Evolutionary conservation across 2,113 vertebrate genomes (phyloP), one percentile per base, ranked within the genome.

Genomic region (Polypterus bichir): DNA sequence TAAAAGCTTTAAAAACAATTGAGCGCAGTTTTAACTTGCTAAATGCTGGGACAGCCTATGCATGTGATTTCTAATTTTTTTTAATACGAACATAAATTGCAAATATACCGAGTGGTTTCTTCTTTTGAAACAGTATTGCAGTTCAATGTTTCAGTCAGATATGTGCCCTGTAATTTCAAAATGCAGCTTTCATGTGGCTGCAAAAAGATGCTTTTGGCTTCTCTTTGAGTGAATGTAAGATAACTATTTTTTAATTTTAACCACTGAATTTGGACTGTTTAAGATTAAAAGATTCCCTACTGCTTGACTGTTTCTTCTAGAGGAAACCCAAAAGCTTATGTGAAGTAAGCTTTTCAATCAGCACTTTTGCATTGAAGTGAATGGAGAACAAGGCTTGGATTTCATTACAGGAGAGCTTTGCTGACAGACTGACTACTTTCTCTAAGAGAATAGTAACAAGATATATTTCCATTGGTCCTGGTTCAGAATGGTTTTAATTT

Each of bases 291-390:
- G 49, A 51, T 9, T 51, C 49, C 49, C 49, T 9, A 51, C 49
- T 51, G 49, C 27, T 54, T 45, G 59, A 68, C 57, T 57, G 68
- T 64, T 71, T 62, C 59, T 70, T 73, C 62, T 65, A 10, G 49
- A 75, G 64, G 44, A 77, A 70, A 57, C 7, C n/a, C 60, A 11
- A 74, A 68, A 71, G 60, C 66, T 62, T 70, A 65, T 49, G 67
- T 44, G 8, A 62, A 75, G 67, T 72, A 72, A 68, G 58, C 54
- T 66, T 76, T 69, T 77, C 72, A 73, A 9, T 76, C 77, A 81
- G 66, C 74, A 71, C 64, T 69, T 77, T 67, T 49, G 6, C 59
- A 78, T 76, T 72, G 77, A 74, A 71, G 45, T 44, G 47, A 1
- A 10, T 53, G 47, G 48, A 51, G 11, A 57, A 66, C 49, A 72